Conservation (phyloP, 2,113 vertebrate species). For the Microcebus griseorufus region DNA sequence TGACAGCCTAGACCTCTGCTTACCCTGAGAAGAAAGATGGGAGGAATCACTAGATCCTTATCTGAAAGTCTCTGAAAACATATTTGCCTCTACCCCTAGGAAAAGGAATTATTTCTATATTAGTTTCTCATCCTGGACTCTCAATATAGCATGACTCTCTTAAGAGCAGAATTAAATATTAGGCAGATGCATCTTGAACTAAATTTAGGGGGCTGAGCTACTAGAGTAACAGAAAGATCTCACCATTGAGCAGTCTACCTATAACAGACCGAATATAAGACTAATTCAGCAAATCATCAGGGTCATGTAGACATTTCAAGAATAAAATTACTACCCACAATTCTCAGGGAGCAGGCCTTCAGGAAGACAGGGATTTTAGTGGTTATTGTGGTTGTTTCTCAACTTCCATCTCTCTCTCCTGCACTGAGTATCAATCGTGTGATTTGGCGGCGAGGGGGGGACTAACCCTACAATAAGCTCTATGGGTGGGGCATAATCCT, state of each 20-base stretch:
- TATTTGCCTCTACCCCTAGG: not conserved
- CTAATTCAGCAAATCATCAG: constrained; percentile 6
- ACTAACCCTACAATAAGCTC: not conserved
- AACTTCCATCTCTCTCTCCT: not conserved
- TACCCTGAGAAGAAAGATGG: not conserved
- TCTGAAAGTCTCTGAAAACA: not conserved
- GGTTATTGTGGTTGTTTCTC: not conserved
- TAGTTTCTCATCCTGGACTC: not conserved
- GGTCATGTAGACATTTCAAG: not conserved
- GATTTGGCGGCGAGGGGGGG: not conserved
- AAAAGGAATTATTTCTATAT: constrained; percentile 24
- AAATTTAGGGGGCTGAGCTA: not conserved
- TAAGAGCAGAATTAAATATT: constrained; percentile 31
- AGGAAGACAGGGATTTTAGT: not conserved
- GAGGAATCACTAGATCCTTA: not conserved
- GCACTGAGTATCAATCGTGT: not conserved
- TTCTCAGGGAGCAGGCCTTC: not conserved
- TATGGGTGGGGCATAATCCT: not conserved
- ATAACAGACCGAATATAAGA: not conserved
- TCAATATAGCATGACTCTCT: constrained; percentile 28
- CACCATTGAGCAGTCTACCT: not conserved
- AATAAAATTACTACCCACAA: constrained; percentile 6
- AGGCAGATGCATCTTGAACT: not conserved
- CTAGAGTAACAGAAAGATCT: constrained; percentile 10
- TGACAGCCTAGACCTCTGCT: not conserved